Conservation (phyloP, 2,797 vertebrate genomes). For the Pelodytes ibericus region DNA sequence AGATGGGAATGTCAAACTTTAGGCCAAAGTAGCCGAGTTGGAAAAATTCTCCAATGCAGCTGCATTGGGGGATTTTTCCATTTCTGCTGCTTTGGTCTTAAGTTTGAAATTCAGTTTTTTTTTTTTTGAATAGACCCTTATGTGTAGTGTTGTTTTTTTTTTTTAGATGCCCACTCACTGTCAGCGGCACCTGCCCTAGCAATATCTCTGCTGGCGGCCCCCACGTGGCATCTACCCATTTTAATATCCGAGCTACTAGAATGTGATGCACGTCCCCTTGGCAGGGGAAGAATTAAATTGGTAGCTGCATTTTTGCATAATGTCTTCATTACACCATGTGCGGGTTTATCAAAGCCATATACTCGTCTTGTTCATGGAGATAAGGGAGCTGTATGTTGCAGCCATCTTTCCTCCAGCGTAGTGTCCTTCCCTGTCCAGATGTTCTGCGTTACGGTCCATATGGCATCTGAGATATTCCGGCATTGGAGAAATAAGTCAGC, state of each 20-base stretch:
- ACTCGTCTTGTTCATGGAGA: slow-evolving; percentile 7
- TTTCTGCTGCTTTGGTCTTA: too few species aligned
- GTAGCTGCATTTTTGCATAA: slow-evolving; percentile 21
- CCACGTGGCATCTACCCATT: too few species aligned
- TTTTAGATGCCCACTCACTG: too few species aligned
- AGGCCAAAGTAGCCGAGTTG: too few species aligned
- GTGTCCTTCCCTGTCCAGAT: slow-evolving; percentile 28
- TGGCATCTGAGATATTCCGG: slow-evolving; percentile 12
- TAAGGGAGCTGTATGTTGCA: slow-evolving; percentile 22
- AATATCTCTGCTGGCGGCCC: too few species aligned
- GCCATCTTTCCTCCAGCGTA: neutral
- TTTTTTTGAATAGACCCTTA: too few species aligned
- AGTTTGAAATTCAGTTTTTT: too few species aligned
- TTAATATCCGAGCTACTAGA: neutral
- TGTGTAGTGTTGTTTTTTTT: too few species aligned
- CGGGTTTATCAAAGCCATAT: slow-evolving; percentile 42
- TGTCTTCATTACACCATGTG: slow-evolving; percentile 37
- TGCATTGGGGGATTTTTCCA: too few species aligned
- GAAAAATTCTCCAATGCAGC: too few species aligned
- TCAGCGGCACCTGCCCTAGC: too few species aligned
- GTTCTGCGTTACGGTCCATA: slow-evolving; percentile 38
- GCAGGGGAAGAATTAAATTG: slow-evolving; percentile 3
- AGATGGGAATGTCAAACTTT: too few species aligned
- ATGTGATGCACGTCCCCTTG: neutral
- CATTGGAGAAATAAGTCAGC: neutral